Evolutionary conservation across 2,888 invertebrate genomes (phyloP), one percentile per base, ranked within the genome.

Genomic region (Ophion ellenae): DNA sequence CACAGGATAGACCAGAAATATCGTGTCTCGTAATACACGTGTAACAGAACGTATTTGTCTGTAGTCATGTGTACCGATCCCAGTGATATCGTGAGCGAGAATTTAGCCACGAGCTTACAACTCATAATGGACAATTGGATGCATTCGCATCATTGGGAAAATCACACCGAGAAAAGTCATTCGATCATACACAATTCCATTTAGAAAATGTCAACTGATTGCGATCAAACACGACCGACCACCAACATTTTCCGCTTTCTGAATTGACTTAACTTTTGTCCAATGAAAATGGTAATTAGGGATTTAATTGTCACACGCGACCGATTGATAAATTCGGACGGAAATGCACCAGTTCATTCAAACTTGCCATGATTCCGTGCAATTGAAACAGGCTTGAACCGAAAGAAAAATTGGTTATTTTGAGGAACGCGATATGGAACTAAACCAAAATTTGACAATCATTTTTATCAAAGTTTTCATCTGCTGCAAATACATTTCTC

Each of bases 1-100:
- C 82, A 45, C 64, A 71, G 64, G 71, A 77, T 64, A 79, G 59
- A 36, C 66, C 71, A 64, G 76, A 71, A 81, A 81, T 71, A 59
- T 40, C 67, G 64, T 36, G 66, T 84, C 66, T 59, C 69, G 78
- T 61, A 45, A 69, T 45, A 78, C 78, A 14, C 80, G 32, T 67
- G 45, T 32, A 20, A 67, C 66, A 20, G 53, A 81, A 78, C 45
- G 69, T 81, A 77, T 84, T 84, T 74, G 53, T 73, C 45, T 45
- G 45, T 74, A 24, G 67, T 77, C 63, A 20, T 69, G 77, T 17
- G 10, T 32, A 74, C 74, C 67, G n/a, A 9, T 10, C 40, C 24
- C n/a, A 36, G 40, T 78, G 57, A 61, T 45, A 78, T n/a, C 36
- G 80, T 59, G 10, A 40, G 69, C n/a, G 57, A 53, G 57, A 69